Conservation (phyloP, 1,140 invertebrate species). For the Trachymyrmex cornetzi region DNA sequence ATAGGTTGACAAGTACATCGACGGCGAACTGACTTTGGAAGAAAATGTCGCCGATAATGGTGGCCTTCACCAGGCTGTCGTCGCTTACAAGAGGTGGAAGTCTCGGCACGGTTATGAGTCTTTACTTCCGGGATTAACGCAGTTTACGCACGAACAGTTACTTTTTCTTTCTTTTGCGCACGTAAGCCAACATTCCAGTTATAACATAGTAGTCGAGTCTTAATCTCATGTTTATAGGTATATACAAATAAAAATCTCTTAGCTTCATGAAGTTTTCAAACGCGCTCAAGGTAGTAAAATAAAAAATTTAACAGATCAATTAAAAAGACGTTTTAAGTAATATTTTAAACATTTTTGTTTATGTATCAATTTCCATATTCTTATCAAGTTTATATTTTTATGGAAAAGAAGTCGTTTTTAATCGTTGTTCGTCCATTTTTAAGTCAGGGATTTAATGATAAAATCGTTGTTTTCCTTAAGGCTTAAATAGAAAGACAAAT, state of each 20-base stretch:
- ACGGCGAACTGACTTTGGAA: slow-evolving; percentile 93
- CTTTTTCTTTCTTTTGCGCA: slow-evolving; percentile 96
- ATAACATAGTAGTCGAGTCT: not conserved
- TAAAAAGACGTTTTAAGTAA: not conserved
- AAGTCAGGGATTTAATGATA: not conserved
- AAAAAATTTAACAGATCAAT: not conserved
- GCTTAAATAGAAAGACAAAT: not conserved
- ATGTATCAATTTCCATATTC: not conserved
- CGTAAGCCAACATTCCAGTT: slow-evolving; percentile 86
- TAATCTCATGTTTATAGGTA: not conserved
- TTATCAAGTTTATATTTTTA: not conserved
- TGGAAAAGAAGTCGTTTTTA: not conserved
- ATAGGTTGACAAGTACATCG: slow-evolving; percentile 88
- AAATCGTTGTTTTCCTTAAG: not conserved
- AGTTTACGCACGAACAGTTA: slow-evolving; percentile 93
- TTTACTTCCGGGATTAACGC: slow-evolving; percentile 92
- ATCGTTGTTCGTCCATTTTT: not conserved
- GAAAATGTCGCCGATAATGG: slow-evolving; percentile 98
- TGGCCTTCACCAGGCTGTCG: slow-evolving; percentile 92
- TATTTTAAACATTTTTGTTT: not conserved
- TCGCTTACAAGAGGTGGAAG: slow-evolving; percentile 90
- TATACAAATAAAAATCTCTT: not conserved
- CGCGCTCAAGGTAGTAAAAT: not conserved
- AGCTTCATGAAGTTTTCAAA: not conserved
- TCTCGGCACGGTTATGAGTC: slow-evolving; percentile 88